Conservation (phyloP, 2,888 invertebrate genomes). For the Trichogramma dendrolimi region DNA sequence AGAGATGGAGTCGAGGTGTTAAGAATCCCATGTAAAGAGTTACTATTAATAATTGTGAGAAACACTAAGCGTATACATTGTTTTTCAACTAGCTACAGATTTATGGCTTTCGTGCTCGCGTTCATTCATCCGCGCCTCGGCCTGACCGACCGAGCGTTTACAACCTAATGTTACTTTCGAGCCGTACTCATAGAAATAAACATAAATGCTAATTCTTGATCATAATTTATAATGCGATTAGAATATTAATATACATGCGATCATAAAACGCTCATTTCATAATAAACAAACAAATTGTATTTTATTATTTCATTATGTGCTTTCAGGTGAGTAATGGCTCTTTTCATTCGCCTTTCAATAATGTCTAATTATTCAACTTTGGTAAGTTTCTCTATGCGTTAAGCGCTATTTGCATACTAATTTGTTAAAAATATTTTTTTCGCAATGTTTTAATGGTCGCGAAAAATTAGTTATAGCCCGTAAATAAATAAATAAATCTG, state of each 20-base stretch:
- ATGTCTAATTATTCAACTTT: too few species aligned
- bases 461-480: too few species aligned
- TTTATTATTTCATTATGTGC: constrained; percentile 26
- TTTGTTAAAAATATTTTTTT: too few species aligned
- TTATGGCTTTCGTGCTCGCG: constrained; percentile 14
- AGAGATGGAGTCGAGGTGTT: constrained; percentile 8
- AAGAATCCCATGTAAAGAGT: constrained; percentile 17
- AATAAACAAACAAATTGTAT: constrained; percentile 23
- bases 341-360: background rate
- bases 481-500: too few species aligned
- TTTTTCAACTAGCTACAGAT: constrained; percentile 15
- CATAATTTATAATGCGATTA: constrained; percentile 19
- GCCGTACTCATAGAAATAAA: background rate
- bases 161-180: background rate
- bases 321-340: constrained; percentile 29
- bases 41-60: constrained; percentile 18
- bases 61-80: constrained; percentile 14
- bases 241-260: background rate
- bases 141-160: background rate
- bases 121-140: too few species aligned
- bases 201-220: constrained; percentile 4
- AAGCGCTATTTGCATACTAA: too few species aligned
- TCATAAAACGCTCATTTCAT: constrained; percentile 15
- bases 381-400: too few species aligned
- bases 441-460: too few species aligned